Conservation (phyloP, 2,113 vertebrate species). For the Rhabdomys dilectus region DNA sequence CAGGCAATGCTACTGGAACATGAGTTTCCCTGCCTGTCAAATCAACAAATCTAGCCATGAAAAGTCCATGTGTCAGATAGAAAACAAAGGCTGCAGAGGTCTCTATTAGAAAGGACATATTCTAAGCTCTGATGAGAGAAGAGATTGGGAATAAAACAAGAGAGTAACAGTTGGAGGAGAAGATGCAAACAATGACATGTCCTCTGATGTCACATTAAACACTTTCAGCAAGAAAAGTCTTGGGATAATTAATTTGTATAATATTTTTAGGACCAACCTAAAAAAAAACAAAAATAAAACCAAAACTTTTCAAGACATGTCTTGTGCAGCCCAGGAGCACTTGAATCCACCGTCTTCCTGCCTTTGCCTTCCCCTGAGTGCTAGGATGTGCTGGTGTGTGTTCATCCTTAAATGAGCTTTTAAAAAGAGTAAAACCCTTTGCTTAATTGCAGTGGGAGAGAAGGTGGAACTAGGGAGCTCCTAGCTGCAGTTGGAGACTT, state of each 20-base stretch:
- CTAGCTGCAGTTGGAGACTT: background rate
- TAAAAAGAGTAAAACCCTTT: constrained; percentile 5
- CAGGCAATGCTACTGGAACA: background rate
- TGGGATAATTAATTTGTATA: constrained; percentile 26
- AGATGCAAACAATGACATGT: background rate
- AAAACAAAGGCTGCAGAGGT: background rate
- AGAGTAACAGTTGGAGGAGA: background rate
- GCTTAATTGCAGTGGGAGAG: background rate
- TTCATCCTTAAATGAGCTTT: background rate
- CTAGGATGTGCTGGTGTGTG: background rate
- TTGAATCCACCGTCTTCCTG: background rate
- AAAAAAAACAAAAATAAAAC: background rate
- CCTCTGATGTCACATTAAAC: background rate
- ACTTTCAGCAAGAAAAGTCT: background rate
- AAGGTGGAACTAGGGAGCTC: background rate
- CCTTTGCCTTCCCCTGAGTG: background rate
- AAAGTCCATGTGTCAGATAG: background rate
- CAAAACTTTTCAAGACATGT: background rate
- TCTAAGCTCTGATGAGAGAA: background rate
- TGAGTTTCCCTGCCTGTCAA: background rate
- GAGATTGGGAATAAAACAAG: background rate
- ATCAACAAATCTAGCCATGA: constrained; percentile 9
- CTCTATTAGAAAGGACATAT: background rate
- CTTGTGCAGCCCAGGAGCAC: background rate
- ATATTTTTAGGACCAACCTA: constrained; percentile 48